These are phyloP conservation scores for Phaetusa simplex DNA, from an alignment of 2,113 vertebrate species.

Conservation along the genomic window DNA sequence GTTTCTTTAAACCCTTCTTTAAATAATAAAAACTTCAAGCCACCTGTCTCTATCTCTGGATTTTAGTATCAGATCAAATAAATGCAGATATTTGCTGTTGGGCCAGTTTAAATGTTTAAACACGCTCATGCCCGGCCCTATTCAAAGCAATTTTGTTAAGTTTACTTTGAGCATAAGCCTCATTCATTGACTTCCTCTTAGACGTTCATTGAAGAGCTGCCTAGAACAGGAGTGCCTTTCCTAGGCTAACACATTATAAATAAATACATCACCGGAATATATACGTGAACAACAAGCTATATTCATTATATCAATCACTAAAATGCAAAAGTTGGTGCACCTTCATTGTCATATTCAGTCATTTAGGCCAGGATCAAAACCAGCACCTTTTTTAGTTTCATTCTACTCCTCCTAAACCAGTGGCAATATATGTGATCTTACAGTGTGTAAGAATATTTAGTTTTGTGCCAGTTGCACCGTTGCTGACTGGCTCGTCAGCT, in stretches of 20 bases:
- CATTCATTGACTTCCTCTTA: neutral
- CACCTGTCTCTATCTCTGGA: neutral
- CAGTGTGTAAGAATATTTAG: neutral
- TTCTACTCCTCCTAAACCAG: neutral
- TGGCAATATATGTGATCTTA: neutral
- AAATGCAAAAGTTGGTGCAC: neutral
- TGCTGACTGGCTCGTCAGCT: neutral
- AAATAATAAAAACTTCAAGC: neutral
- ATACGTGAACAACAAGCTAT: neutral
- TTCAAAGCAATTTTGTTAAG: neutral
- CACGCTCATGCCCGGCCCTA: rapidly evolving
- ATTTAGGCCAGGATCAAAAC: neutral
- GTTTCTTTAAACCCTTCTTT: neutral
- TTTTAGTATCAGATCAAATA: neutral
- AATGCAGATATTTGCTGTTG: neutral
- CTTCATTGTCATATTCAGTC: neutral
- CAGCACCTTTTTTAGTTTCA: neutral
- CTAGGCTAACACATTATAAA: neutral
- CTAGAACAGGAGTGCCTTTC: neutral
- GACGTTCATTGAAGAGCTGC: neutral
- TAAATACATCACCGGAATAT: neutral
- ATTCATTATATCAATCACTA: neutral
- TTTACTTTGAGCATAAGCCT: neutral
- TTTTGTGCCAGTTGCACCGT: neutral
- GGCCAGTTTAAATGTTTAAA: neutral